Percentiles rank a stretch among this genome's conserved stretches.
Conservation (phyloP, 2,888 invertebrate genomes). For the Nineta flava region DNA sequence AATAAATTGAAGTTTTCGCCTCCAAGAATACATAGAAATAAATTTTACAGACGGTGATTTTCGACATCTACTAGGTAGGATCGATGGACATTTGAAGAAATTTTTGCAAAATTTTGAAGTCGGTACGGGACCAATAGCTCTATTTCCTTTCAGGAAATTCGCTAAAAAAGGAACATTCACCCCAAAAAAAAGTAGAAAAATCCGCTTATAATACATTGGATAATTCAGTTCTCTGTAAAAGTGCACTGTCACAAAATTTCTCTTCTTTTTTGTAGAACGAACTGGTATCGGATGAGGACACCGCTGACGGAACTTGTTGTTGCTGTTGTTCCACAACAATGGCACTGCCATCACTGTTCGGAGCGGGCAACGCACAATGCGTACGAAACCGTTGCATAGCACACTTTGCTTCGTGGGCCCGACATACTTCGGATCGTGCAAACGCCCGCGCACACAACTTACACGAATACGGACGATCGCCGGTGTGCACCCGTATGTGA, state of each 20-base stretch:
- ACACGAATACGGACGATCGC: slow-evolving; percentile 14
- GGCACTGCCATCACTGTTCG: too few relatives aligned
- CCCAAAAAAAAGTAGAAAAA: background rate
- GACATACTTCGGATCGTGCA: slow-evolving; percentile 5
- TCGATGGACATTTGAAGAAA: too few relatives aligned
- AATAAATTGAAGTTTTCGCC: too few relatives aligned
- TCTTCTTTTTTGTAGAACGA: background rate
- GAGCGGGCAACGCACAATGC: background rate
- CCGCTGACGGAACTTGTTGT: background rate
- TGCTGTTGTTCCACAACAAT: background rate
- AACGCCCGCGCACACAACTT: slow-evolving; percentile 12
- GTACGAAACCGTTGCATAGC: background rate
- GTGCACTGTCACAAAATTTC: background rate
- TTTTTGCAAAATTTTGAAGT: too few relatives aligned
- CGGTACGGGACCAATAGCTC: too few relatives aligned
- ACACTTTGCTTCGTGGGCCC: slow-evolving; percentile 4
- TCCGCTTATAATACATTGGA: background rate
- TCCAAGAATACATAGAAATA: too few relatives aligned
- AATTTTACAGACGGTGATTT: too few relatives aligned
- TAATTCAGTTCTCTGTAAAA: background rate
- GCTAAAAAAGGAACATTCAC: too few relatives aligned
- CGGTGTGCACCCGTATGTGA: slow-evolving; percentile 15
- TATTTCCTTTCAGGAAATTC: too few relatives aligned
- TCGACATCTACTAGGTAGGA: too few relatives aligned
- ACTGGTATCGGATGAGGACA: background rate